Percentiles rank a stretch among this genome's conserved stretches.
Evolutionary conservation across 2,113 vertebrate species (phyloP).

Genomic region (Vombatus ursinus): DNA sequence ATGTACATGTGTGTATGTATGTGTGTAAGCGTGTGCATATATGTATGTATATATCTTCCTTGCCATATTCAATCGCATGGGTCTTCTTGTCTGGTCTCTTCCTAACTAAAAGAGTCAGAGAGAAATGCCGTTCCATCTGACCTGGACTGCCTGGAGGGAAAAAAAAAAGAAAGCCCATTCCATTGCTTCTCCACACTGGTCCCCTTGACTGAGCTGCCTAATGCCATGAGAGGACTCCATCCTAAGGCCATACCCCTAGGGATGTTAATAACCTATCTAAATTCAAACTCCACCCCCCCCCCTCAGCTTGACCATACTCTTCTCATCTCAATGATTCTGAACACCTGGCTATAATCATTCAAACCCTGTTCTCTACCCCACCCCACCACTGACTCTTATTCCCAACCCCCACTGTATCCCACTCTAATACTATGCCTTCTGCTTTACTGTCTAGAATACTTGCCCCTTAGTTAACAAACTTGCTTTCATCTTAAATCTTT

Average conservation of each 20-base stretch:
- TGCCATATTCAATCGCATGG: not conserved
- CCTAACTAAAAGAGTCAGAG: not conserved
- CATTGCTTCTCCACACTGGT: not conserved
- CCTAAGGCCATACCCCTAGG: not conserved
- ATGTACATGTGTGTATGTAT: not conserved
- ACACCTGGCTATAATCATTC: not conserved
- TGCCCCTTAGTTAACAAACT: not conserved
- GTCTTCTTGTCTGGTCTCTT: not conserved
- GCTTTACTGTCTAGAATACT: not conserved
- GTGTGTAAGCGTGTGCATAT: no score
- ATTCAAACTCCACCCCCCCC: not conserved
- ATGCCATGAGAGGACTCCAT: not conserved
- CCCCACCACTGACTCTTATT: not conserved
- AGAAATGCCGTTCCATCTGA: not conserved
- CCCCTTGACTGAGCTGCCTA: not conserved
- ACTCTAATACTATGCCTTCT: not conserved
- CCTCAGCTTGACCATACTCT: not conserved
- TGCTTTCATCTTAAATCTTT: not conserved
- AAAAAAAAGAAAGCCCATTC: not conserved
- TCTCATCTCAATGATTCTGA: not conserved
- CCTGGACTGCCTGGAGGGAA: not conserved
- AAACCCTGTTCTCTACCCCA: not conserved
- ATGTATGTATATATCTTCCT: not conserved
- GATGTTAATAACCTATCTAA: not conserved
- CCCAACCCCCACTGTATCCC: not conserved